Base-by-base conservation (phyloP, 2,888 invertebrate species). In the Epinotia demarniana region DNA sequence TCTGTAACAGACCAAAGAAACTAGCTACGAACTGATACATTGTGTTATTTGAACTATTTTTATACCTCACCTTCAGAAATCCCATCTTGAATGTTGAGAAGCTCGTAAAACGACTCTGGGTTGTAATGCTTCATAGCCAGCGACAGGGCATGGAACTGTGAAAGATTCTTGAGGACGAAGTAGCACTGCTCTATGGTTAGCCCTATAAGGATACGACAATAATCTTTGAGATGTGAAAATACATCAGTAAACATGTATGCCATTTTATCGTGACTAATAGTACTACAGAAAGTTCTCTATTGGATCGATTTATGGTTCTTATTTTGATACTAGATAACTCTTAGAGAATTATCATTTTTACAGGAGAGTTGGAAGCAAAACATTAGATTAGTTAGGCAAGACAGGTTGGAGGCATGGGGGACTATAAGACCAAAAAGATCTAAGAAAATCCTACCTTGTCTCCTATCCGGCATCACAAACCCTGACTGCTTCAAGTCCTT, bases 101-200 rank as follows among this genome's bases (percentile, higher is more conserved):
- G 85, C 77, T 94, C 94, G 72, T 94, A 94, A 78, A 96, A 96
- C 16, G 90, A 91, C 76, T 95, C 93, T 33, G 95, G 95, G 77
- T 94, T 89, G 68, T 95, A 93, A 77, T 91, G 92, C 82, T 96
- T 96, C 91, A 96, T 95, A 0, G 95, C 95, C 77, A 96, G 83
- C 0, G 96, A 96, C 43, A 96, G 85, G 0, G 96, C 95, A 81
- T 96, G 96, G 78, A 96, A 95, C 78, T 94, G 95, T 0, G 96
- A 95, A 57, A 96, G 86, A 78, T 95, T 94, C 80, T 93, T 95
- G 79, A 96, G 84, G 3, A 96, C 95, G 2, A 95, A 92, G 77
- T 93, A 92, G 68, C 95, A 95, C 81, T 96, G 96, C 43, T 95
- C 94, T 2, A 95, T 88, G 23, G 94, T 95, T 43, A 96, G 89